Evolutionary conservation across 2,113 vertebrate species (phyloP).

Genomic region (Suricata suricatta): DNA sequence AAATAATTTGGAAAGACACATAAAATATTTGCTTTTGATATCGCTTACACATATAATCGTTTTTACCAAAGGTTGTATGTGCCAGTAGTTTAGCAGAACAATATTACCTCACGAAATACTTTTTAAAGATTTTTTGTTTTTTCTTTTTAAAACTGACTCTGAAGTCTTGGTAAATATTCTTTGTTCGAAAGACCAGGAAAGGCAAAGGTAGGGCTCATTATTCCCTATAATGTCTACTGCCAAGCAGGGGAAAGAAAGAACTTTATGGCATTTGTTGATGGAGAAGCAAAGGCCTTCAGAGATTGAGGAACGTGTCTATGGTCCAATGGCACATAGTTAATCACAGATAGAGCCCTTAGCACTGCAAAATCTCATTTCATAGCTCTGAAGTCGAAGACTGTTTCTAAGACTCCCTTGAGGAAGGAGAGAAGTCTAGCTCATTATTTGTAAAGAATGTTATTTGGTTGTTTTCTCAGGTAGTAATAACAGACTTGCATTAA

Average conservation of each 20-base stretch:
- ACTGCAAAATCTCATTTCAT: background rate
- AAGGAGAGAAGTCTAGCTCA: background rate
- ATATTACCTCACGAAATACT: background rate
- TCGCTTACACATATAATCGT: background rate
- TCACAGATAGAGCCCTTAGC: background rate
- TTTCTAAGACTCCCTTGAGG: background rate
- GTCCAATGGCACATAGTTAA: background rate
- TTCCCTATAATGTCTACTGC: background rate
- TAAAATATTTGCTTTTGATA: background rate
- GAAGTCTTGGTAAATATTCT: background rate
- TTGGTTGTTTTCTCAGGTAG: background rate
- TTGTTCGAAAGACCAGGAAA: constrained; percentile 12
- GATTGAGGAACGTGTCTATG: background rate
- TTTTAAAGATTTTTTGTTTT: background rate
- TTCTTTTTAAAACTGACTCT: constrained; percentile 3
- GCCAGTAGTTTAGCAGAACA: background rate
- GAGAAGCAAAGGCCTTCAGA: constrained; percentile 1
- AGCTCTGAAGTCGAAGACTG: background rate
- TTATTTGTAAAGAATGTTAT: constrained; percentile 5
- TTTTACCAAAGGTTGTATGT: background rate
- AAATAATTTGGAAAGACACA: constrained; percentile 37
- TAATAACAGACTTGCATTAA: background rate
- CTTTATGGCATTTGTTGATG: background rate
- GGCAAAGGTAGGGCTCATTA: background rate
- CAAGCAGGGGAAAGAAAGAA: background rate